phyloP scores from a whole-genome alignment of 2,113 vertebrate species.

The Vimba vimba region DNA sequence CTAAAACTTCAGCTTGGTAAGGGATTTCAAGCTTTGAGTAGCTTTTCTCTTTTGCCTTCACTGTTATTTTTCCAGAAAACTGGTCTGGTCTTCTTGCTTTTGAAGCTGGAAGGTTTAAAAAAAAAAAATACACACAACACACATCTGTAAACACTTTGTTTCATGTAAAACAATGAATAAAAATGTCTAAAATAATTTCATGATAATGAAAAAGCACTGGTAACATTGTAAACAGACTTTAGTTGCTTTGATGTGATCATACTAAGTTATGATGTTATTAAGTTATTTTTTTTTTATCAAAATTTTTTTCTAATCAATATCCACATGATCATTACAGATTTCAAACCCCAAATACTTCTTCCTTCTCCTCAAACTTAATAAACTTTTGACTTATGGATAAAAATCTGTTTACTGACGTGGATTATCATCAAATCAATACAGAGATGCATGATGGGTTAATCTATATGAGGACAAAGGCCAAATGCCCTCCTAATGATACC shows the following conservation, averaged over 20 bases:
- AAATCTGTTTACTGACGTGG: neutral
- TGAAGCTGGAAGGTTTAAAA: slow-evolving; percentile 81
- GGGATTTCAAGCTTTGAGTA: slow-evolving; percentile 99
- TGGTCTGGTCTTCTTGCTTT: slow-evolving; percentile 92
- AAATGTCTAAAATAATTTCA: neutral
- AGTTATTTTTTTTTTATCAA: neutral
- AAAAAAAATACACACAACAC: neutral
- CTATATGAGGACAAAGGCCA: neutral
- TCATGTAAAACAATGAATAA: neutral
- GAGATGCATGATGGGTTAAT: neutral
- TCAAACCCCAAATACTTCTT: too few species aligned
- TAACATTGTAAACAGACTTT: neutral
- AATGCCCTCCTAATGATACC: neutral
- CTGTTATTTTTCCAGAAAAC: slow-evolving; percentile 96
- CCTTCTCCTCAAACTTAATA: neutral
- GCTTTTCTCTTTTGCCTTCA: slow-evolving; percentile 98
- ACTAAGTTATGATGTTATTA: too few species aligned
- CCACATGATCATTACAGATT: neutral
- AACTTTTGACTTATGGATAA: neutral
- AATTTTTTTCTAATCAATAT: neutral
- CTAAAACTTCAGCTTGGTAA: slow-evolving; percentile 96
- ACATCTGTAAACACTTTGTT: neutral
- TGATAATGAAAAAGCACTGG: neutral
- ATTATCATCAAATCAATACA: neutral
- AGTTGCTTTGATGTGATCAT: neutral